phyloP scores from a whole-genome alignment of 2,888 invertebrate genomes.

The Laspeyria flexula region DNA sequence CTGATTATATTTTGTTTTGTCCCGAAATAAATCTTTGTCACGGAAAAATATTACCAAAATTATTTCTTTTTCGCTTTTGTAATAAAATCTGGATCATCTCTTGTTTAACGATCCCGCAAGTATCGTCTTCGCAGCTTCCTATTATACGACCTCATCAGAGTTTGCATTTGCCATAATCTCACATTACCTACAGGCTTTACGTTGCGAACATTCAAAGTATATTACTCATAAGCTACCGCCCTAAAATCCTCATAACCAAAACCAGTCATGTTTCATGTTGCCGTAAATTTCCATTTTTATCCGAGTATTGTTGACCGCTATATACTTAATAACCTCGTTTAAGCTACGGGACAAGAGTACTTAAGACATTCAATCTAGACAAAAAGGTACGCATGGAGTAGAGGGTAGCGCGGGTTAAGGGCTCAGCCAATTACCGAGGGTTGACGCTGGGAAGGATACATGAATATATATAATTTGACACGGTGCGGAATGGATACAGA shows the following conservation, averaged over 20 bases:
- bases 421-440: constrained; percentile 34
- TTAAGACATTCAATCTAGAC: constrained; percentile 37
- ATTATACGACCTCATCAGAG: constrained; percentile 26
- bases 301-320: constrained; percentile 14
- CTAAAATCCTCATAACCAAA: constrained; percentile 27
- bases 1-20: constrained; percentile 20
- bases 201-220: constrained; percentile 24
- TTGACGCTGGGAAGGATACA: constrained; percentile 14
- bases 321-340: constrained; percentile 20
- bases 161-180: constrained; percentile 27
- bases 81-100: constrained; percentile 17
- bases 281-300: constrained; percentile 16
- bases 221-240: constrained; percentile 21
- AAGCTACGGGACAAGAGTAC: constrained; percentile 15
- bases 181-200: constrained; percentile 19
- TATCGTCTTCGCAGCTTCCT: constrained; percentile 13
- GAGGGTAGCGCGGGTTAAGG: constrained; percentile 14
- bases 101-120: constrained; percentile 21
- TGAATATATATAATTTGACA: constrained; percentile 13
- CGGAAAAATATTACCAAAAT: constrained; percentile 9
- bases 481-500: not conserved
- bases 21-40: constrained; percentile 15
- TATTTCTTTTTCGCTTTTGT: constrained; percentile 14
- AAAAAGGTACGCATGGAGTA: constrained; percentile 26
- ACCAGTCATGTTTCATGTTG: constrained; percentile 8